Evolutionary conservation across 30 jellyfish, hydroid and myxozoan genomes (phyloP).

Genomic region (Pelagia noctiluca): DNA sequence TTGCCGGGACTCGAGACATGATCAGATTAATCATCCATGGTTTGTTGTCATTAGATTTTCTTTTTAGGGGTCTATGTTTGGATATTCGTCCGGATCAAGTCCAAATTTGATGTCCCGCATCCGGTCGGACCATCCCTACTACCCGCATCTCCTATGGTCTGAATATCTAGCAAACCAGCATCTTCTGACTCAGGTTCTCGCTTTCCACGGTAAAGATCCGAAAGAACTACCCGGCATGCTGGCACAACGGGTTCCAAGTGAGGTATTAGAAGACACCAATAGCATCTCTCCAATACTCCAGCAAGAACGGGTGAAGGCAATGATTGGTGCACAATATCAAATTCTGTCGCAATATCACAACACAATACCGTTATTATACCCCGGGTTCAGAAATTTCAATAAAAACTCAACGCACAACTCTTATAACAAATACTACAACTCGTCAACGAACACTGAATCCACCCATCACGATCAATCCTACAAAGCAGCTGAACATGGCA

Average conservation of each 20-base stretch:
- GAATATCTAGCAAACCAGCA: constrained; percentile 88
- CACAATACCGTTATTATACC: constrained; percentile 58
- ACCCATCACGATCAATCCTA: constrained; percentile 29
- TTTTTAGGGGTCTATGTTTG: constrained; percentile 50
- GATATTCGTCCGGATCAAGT: constrained; percentile 75
- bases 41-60: neutral
- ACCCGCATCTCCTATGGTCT: constrained; percentile 74
- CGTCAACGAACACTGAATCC: constrained; percentile 13
- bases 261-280: constrained; percentile 56
- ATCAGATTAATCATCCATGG: neutral
- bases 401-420: constrained; percentile 30
- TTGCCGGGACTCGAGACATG: too few species aligned
- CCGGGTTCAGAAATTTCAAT: constrained; percentile 57
- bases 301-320: constrained; percentile 80
- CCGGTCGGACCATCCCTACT: constrained; percentile 86
- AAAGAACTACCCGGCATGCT: constrained; percentile 77
- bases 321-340: constrained; percentile 85
- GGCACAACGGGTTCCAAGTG: constrained; percentile 78
- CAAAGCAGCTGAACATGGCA: constrained; percentile 46
- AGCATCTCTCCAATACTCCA: constrained; percentile 71
- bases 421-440: constrained; percentile 34
- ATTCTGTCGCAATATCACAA: constrained; percentile 64
- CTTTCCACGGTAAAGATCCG: constrained; percentile 85
- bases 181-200: constrained; percentile 74
- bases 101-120: constrained; percentile 76